Evolutionary conservation across 2,888 invertebrate species (phyloP), one percentile per base, ranked within the genome.

Genomic region (Phaedon cochleariae): DNA sequence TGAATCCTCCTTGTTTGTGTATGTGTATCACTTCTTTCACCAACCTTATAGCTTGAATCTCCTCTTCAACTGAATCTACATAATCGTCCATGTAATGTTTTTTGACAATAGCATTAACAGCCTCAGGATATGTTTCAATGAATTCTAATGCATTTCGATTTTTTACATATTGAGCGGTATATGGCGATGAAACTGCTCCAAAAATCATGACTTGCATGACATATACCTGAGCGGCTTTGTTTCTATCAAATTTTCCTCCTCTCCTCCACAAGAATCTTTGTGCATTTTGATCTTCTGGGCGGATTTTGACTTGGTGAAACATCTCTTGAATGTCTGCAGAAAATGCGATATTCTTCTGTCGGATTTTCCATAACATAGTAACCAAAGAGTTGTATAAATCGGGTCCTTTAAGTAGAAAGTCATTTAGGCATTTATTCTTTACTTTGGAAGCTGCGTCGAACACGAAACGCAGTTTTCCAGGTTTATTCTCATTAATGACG

Each of bases 81-180:
- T 45, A 45, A 22, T 34, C 57, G 37, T 41, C 57, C 57, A 57
- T 57, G 7, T 57, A 58, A 46, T 58, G 58, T 21, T 18, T 58
- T 9, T 18, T 26, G 9, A 46, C 9, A 46, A 58, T 58, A n/a
- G 58, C 48, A 15, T 46, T 22, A 5, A 46, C 48, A 6, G 58
- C 58, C 9, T 58, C 21, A 22, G 58, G 46, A 45, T 10, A 58
- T 12, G 18, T 7, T 12, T 48, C 1, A 18, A 18, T 18, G 21
- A 48, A 48, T 48, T 46, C 46, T 12, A 46, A 21, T 21, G 46
- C 58, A 58, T 58, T 58, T 26, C 37, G 12, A 46, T 58, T 58
- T 46, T 58, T 58, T 1, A 58, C 22, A 26, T 58, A 58, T 12
- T 58, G 58, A 26, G 58, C 58, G 22, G 21, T 58, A 41, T 41